Percentiles rank a stretch among this genome's conserved stretches.
phyloP scores from a whole-genome alignment of 2,888 invertebrate genomes.

The Tiliacea aurago region DNA sequence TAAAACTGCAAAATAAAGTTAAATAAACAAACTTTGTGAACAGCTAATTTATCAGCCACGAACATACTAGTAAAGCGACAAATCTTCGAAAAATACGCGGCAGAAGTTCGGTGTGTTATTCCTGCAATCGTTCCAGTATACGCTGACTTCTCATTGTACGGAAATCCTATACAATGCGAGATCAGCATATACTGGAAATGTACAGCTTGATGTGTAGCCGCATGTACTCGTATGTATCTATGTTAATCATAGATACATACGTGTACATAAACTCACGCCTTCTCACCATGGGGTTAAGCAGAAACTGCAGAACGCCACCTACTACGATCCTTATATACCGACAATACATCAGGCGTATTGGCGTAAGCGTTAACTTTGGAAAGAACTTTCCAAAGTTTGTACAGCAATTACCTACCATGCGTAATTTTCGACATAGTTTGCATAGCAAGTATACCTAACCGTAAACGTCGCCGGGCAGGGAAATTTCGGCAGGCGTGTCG shows the following conservation, averaged over 20 bases:
- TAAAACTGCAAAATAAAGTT: constrained; percentile 12
- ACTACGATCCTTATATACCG: neutral
- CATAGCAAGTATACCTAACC: too few relatives aligned
- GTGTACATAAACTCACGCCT: neutral
- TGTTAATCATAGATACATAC: too few relatives aligned
- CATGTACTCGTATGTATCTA: too few relatives aligned
- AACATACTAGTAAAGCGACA: neutral
- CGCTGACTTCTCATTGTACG: too few relatives aligned
- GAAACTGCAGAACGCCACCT: too few relatives aligned
- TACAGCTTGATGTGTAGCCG: too few relatives aligned
- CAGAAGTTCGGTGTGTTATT: neutral
- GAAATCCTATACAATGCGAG: too few relatives aligned
- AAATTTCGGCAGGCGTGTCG: neutral
- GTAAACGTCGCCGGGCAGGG: neutral
- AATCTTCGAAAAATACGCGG: neutral
- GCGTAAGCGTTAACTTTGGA: neutral
- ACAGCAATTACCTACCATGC: neutral
- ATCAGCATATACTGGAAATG: too few relatives aligned
- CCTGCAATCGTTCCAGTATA: too few relatives aligned
- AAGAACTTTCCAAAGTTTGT: neutral
- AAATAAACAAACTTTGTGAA: constrained; percentile 3
- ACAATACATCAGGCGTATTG: neutral
- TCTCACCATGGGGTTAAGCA: too few relatives aligned
- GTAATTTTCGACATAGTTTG: neutral
- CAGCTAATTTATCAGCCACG: constrained; percentile 3